Evolutionary conservation across 1,140 invertebrate genomes (phyloP).

Genomic region (Brachystomella parvula): DNA sequence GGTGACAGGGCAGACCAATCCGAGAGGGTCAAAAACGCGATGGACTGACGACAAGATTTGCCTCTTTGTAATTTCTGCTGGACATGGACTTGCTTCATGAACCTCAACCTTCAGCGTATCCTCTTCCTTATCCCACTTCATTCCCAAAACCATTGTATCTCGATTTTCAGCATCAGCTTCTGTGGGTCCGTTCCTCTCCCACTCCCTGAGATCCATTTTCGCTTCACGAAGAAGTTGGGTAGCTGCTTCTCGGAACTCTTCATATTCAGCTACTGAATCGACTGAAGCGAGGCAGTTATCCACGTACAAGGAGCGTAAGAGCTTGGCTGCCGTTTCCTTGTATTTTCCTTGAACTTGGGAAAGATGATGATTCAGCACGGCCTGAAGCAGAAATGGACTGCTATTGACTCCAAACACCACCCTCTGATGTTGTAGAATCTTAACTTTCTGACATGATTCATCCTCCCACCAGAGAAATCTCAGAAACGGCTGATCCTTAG

Average conservation of each 20-base stretch:
- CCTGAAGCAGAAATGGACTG: conserved; percentile 29
- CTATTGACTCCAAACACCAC: conserved; percentile 31
- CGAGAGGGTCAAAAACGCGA: conserved; percentile 9
- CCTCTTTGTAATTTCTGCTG: conserved; percentile 1
- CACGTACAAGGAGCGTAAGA: conserved; percentile 21
- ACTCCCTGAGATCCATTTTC: conserved; percentile 40
- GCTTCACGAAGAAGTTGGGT: conserved; percentile 33
- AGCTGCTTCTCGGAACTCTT: conserved; percentile 29
- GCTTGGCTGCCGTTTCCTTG: neutral
- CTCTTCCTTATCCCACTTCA: neutral
- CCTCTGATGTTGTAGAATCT: conserved; percentile 19
- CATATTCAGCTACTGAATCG: conserved; percentile 29
- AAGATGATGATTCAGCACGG: conserved; percentile 21
- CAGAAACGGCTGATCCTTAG: conserved; percentile 35
- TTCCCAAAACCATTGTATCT: neutral
- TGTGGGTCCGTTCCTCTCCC: conserved; percentile 34
- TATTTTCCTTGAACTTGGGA: neutral
- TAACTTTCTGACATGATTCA: neutral
- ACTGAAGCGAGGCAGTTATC: conserved; percentile 38
- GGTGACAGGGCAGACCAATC: neutral
- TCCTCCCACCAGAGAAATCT: conserved; percentile 30
- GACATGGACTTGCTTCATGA: neutral
- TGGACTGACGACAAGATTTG: neutral
- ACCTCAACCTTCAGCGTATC: neutral
- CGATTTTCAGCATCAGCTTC: neutral